These are phyloP conservation scores for Diaphora mendica DNA, from an alignment of 2,888 invertebrate genomes.

Conservation along the genomic window DNA sequence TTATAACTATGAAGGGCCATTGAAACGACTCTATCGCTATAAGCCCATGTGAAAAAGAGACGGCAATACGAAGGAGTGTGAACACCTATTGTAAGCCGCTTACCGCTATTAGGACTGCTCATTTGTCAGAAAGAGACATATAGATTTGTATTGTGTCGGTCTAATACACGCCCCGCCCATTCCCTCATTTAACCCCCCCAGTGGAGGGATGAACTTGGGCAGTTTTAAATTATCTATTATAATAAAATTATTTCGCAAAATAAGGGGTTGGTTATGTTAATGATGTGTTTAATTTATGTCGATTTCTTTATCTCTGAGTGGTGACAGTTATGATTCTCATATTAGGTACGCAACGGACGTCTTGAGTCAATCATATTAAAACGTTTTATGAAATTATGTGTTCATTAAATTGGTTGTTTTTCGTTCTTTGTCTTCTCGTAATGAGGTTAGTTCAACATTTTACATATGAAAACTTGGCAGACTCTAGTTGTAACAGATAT, in stretches of 20 bases:
- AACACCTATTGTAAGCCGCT: conserved; percentile 83
- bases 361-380: conserved; percentile 7
- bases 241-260: conserved; percentile 85
- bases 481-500: neutral
- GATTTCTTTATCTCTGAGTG: conserved; percentile 67
- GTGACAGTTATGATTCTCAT: conserved; percentile 49
- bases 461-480: neutral
- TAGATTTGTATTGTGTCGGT: conserved; percentile 71
- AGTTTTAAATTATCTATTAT: conserved; percentile 87
- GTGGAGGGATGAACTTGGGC: conserved; percentile 83
- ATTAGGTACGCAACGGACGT: conserved; percentile 18
- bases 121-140: conserved; percentile 80
- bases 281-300: conserved; percentile 83
- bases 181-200: conserved; percentile 74
- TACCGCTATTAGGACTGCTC: conserved; percentile 82
- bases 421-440: neutral
- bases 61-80: conserved; percentile 63
- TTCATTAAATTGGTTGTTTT: neutral
- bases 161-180: conserved; percentile 78
- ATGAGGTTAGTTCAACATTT: neutral
- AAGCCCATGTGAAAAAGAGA: conserved; percentile 68
- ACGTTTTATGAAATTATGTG: conserved; percentile 10
- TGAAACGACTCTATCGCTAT: conserved; percentile 71
- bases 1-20: conserved; percentile 79
- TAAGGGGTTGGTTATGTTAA: conserved; percentile 86